Evolutionary conservation across 1,140 invertebrate species (phyloP).

Genomic region (Pogonus chalceus): DNA sequence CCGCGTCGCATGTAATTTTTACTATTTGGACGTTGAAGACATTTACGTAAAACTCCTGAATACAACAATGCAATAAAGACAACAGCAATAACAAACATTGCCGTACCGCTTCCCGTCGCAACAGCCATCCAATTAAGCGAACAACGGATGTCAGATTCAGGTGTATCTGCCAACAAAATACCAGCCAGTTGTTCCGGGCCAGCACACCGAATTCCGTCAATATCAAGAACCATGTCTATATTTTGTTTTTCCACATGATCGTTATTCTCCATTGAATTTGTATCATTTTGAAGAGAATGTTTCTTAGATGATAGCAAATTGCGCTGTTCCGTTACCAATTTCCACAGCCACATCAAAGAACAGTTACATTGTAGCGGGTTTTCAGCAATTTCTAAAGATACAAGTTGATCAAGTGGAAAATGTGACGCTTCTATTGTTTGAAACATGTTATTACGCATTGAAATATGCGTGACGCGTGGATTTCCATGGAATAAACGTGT

Average conservation of each 20-base stretch:
- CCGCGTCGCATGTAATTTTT: slow-evolving; percentile 41
- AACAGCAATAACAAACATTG: slow-evolving; percentile 44
- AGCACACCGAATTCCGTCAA: slow-evolving; percentile 44
- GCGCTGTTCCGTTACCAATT: slow-evolving; percentile 47
- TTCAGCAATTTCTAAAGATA: slow-evolving; percentile 58
- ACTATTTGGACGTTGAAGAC: slow-evolving; percentile 34
- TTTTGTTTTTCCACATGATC: slow-evolving; percentile 13
- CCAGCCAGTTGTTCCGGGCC: slow-evolving; percentile 41
- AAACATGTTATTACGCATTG: slow-evolving; percentile 58
- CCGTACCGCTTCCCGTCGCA: slow-evolving; percentile 42
- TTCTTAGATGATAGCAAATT: slow-evolving; percentile 27
- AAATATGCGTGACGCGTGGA: slow-evolving; percentile 59
- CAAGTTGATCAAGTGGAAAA: slow-evolving; percentile 65
- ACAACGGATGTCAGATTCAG: slow-evolving; percentile 49
- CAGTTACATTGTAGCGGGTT: slow-evolving; percentile 83
- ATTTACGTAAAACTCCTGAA: slow-evolving; percentile 42
- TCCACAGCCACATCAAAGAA: slow-evolving; percentile 76
- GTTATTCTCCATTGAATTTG: slow-evolving; percentile 35
- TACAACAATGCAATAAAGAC: slow-evolving; percentile 42
- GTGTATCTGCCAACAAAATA: slow-evolving; percentile 39
- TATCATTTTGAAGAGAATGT: slow-evolving; percentile 30
- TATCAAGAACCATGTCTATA: slow-evolving; percentile 25
- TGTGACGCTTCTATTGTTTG: slow-evolving; percentile 63
- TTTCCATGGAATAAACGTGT: slow-evolving; percentile 64
- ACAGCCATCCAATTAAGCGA: slow-evolving; percentile 48